These are phyloP conservation scores for Pterophyllum scalare DNA, from an alignment of 2,113 vertebrate species.

Conservation along the genomic window DNA sequence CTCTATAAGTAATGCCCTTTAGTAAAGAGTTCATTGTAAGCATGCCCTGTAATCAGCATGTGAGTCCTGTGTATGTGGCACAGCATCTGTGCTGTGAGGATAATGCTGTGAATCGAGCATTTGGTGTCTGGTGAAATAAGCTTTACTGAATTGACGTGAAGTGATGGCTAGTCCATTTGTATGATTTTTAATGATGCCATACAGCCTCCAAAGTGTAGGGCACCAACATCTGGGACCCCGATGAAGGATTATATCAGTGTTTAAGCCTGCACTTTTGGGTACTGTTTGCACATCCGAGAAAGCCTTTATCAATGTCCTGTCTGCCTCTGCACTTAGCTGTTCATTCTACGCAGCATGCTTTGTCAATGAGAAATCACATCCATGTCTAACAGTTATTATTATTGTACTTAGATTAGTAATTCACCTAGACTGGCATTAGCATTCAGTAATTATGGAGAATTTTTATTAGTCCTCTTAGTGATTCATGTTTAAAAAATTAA, in stretches of 20 bases:
- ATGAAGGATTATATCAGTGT: slow-evolving; percentile 74
- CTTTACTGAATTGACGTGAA: slow-evolving; percentile 35
- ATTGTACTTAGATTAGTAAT: slow-evolving; percentile 28
- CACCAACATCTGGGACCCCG: slow-evolving; percentile 71
- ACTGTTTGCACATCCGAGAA: slow-evolving; percentile 45
- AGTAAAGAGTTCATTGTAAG: slow-evolving; percentile 37
- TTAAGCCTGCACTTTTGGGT: slow-evolving; percentile 68
- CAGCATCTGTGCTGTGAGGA: slow-evolving; percentile 66
- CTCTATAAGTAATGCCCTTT: slow-evolving; percentile 28
- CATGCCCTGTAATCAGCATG: slow-evolving; percentile 44
- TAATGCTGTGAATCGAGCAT: slow-evolving; percentile 52
- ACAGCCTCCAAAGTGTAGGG: slow-evolving; percentile 60
- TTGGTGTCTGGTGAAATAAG: slow-evolving; percentile 55
- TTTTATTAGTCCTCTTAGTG: slow-evolving; percentile 12
- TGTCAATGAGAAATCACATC: slow-evolving; percentile 11
- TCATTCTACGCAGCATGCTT: slow-evolving; percentile 9
- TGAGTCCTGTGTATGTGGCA: slow-evolving; percentile 34
- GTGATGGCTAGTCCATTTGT: slow-evolving; percentile 55
- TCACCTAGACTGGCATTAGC: neutral
- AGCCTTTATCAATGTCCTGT: slow-evolving; percentile 39
- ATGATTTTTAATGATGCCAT: slow-evolving; percentile 62
- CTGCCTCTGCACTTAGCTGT: slow-evolving; percentile 11
- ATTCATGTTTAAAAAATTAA: neutral
- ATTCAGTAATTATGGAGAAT: slow-evolving; percentile 17
- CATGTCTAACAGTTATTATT: neutral